These are phyloP conservation scores for Yponomeuta plumbellus DNA, from an alignment of 2,888 invertebrate genomes.

Conservation along the genomic window DNA sequence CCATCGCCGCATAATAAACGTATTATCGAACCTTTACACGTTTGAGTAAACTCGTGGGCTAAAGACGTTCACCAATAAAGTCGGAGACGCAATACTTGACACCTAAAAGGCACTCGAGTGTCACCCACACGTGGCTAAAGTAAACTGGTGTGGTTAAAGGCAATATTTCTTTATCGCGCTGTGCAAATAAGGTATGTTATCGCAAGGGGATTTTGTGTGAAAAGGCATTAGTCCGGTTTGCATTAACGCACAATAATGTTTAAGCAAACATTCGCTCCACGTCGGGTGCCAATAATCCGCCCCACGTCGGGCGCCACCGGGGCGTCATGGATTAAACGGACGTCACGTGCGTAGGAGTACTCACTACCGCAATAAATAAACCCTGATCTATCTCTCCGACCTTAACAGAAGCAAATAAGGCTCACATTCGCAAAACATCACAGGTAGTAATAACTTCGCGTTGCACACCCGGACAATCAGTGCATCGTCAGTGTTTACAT, in stretches of 20 bases:
- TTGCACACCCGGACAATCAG: conserved; percentile 8
- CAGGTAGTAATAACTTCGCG: neutral
- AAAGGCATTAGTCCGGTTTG: conserved; percentile 35
- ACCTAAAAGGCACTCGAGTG: conserved; percentile 5
- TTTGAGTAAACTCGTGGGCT: neutral
- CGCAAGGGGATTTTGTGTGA: conserved; percentile 17
- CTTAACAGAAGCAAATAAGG: neutral
- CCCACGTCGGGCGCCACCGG: conserved; percentile 38
- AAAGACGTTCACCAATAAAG: neutral
- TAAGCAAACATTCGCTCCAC: conserved; percentile 33
- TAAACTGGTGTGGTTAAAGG: conserved; percentile 9
- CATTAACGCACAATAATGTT: conserved; percentile 32
- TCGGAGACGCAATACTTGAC: neutral
- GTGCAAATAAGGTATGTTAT: conserved; percentile 21
- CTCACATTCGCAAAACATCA: neutral
- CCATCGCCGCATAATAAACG: conserved; percentile 44
- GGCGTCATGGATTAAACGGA: conserved; percentile 19
- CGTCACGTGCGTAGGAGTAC: neutral
- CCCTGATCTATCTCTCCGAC: neutral
- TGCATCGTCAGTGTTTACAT: conserved; percentile 3
- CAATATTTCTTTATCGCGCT: conserved; percentile 19
- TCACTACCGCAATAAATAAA: neutral
- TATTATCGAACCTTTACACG: conserved; percentile 5
- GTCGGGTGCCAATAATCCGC: conserved; percentile 37
- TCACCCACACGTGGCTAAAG: conserved; percentile 3